Base-by-base conservation (phyloP, 2,888 invertebrate genomes). In the Stratiomys singularior region DNA sequence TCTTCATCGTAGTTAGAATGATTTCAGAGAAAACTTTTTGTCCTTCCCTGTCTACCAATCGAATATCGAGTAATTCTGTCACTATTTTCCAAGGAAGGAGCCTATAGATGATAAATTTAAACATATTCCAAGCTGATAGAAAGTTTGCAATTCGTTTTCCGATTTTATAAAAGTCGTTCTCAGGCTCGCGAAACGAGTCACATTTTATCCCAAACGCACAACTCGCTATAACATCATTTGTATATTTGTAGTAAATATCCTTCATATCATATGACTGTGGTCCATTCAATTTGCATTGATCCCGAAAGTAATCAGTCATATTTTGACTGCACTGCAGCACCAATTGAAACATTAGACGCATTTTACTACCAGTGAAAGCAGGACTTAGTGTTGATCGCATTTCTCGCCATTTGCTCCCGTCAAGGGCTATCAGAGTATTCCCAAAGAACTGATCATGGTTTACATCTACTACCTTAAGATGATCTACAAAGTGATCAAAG, bases 211-310 rank as follows among this genome's bases (percentile, higher is more conserved):
- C 90, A 80, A 89, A 90, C 1, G 88, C 89, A 30, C 88, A 86
- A 0, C 88, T 86, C 0, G 89, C 90, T 71, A 90, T 90, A 1
- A 90, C 89, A 81, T 90, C 90, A 78, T 88, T 89, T 0, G 89
- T 84, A 78, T 86, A 89, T 13, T 89, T 85, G 0, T 87, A 86
- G 1, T 87, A 87, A 1, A 87, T 79, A 77, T 89, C 89, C 79
- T 87, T 88, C 79, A 86, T 82, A 52, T 89, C 89, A 0, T 88
- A 76, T 1, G 47, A n/a, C 4, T 76, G 30, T 1, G 27, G n/a
- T 15, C 21, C 77, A 58, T 72, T 28, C 1, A 58, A 77, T 88
- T 88, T 1, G 85, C 85, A 2, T 30, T 76, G 47, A 18, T 67
- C 52, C 44, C 64, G 30, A 11, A 72, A 64, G 27, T 44, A 67